Conservation (phyloP, 2,113 vertebrate genomes). For the Myiozetetes cayanensis region DNA sequence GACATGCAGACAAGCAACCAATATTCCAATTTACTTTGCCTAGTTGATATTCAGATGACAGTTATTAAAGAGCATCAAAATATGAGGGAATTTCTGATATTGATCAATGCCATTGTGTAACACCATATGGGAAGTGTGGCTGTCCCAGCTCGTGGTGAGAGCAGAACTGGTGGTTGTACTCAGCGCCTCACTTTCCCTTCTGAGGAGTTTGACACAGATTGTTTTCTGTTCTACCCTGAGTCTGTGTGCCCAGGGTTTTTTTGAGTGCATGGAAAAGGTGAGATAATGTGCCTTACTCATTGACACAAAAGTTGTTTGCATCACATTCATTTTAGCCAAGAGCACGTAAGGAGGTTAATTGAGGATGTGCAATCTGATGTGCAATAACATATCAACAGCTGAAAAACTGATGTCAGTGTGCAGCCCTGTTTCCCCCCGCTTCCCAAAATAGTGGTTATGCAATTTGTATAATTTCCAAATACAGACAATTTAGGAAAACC, state of each 20-base stretch:
- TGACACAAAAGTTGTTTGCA: background rate
- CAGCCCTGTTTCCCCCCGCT: too few relatives aligned
- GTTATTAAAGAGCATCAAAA: background rate
- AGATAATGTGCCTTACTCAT: background rate
- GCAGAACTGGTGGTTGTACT: background rate
- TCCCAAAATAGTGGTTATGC: background rate
- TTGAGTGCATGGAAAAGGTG: background rate
- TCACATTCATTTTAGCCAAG: background rate
- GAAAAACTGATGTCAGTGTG: background rate
- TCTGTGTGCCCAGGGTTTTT: background rate
- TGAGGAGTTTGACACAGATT: background rate
- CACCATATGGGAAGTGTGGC: background rate
- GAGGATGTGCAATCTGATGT: background rate
- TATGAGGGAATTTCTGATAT: background rate
- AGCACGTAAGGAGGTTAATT: background rate
- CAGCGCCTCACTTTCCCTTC: background rate
- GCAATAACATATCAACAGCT: background rate
- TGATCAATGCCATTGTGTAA: background rate
- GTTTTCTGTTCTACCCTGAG: background rate
- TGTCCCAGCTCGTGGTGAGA: background rate
- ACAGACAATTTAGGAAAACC: background rate
- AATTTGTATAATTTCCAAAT: background rate
- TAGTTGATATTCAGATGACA: background rate
- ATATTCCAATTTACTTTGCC: background rate
- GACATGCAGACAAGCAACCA: background rate